These are phyloP conservation scores for Spermophilus dauricus DNA, from an alignment of 2,113 vertebrate genomes.

Conservation along the genomic window DNA sequence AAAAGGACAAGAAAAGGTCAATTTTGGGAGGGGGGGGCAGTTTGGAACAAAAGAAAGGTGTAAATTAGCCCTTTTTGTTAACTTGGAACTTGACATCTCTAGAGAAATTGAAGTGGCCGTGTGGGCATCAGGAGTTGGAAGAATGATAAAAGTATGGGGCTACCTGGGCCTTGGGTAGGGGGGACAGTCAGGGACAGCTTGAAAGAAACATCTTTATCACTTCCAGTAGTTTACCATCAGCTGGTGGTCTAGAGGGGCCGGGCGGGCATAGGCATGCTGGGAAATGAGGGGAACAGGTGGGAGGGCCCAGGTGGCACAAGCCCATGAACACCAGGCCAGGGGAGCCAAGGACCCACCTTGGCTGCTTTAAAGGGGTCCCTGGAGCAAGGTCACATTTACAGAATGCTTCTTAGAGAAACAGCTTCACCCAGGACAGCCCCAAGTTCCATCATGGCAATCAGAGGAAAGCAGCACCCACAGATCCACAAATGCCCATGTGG, in stretches of 20 bases:
- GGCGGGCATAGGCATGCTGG: neutral
- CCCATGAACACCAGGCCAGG: neutral
- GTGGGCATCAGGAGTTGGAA: neutral
- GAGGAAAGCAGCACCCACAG: neutral
- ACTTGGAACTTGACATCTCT: neutral
- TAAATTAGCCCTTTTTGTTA: neutral
- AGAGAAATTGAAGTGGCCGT: neutral
- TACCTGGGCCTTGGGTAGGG: neutral
- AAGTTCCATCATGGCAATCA: neutral
- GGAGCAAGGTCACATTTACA: neutral
- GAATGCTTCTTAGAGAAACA: neutral
- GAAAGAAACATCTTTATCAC: neutral
- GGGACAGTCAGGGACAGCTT: neutral
- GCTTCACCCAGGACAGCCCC: neutral
- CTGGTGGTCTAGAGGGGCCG: neutral
- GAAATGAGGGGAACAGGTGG: neutral
- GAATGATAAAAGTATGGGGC: neutral
- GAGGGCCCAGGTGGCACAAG: fast-evolving
- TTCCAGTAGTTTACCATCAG: neutral
- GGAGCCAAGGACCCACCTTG: neutral
- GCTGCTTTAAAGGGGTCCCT: neutral
- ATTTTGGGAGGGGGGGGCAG: too few species aligned
- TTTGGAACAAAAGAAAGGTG: neutral
- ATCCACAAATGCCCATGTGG: neutral
- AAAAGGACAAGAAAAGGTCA: constrained; percentile 14